phyloP scores from a whole-genome alignment of 1,140 invertebrate genomes.

The Xylocopa sonorina region DNA sequence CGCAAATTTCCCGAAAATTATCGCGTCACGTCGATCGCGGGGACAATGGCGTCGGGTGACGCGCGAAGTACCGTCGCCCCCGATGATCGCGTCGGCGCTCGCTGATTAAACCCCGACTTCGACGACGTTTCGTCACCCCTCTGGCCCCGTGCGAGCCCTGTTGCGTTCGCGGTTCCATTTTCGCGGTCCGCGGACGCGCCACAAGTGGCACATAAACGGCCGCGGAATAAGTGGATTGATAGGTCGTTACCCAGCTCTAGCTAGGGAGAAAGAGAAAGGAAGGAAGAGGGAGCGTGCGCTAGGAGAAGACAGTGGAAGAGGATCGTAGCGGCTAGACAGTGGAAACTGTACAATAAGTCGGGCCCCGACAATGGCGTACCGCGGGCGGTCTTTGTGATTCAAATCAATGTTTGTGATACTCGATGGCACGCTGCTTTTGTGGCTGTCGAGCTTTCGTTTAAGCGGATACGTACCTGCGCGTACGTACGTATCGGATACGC shows the following conservation, averaged over 20 bases:
- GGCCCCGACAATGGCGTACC: slow-evolving; percentile 73
- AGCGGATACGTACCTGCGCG: slow-evolving; percentile 43
- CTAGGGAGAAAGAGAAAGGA: slow-evolving; percentile 48
- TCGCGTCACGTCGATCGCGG: slow-evolving; percentile 23
- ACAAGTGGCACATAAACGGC: slow-evolving; percentile 78
- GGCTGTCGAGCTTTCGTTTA: slow-evolving; percentile 60
- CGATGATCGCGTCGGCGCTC: background rate
- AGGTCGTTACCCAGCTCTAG: slow-evolving; percentile 61
- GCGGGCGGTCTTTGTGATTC: slow-evolving; percentile 79
- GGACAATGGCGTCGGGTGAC: background rate
- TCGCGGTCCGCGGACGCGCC: slow-evolving; percentile 52
- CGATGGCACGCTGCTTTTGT: slow-evolving; percentile 74
- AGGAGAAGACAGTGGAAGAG: slow-evolving; percentile 33
- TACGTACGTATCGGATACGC: slow-evolving; percentile 35
- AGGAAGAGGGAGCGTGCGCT: slow-evolving; percentile 39
- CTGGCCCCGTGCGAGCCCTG: too few relatives aligned
- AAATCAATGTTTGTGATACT: slow-evolving; percentile 80
- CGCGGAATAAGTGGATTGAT: slow-evolving; percentile 76
- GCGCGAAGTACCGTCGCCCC: slow-evolving; percentile 2
- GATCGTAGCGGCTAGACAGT: slow-evolving; percentile 52
- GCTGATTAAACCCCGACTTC: background rate
- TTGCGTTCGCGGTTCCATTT: slow-evolving; percentile 4
- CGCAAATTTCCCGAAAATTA: slow-evolving; percentile 48
- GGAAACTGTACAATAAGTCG: slow-evolving; percentile 73
- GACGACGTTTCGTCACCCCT: slow-evolving; percentile 2